A percentile compares a stretch with the other conserved stretches of the same genome.
Conservation (phyloP, 2,113 vertebrate species). For the Callipepla squamata region DNA sequence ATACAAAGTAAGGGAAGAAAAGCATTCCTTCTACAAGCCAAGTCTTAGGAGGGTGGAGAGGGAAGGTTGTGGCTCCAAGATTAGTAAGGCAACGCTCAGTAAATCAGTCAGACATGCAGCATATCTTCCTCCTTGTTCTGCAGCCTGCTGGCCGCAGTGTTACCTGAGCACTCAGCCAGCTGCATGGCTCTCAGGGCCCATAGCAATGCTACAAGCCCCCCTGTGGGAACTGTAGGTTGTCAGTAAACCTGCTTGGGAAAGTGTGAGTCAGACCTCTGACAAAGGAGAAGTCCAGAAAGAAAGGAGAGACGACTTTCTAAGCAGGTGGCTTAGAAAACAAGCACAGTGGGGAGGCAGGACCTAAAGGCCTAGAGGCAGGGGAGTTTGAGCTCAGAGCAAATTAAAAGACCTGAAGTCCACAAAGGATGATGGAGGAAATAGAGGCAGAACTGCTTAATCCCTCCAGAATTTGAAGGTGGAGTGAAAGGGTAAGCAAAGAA, state of each 20-base stretch:
- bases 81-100: not conserved
- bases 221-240: constrained; percentile 7
- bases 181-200: not conserved
- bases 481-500: not conserved
- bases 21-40: not conserved
- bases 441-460: not conserved
- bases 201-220: not conserved
- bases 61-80: not conserved
- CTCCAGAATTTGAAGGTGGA: not conserved
- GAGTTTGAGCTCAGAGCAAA: not conserved
- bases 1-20: not conserved
- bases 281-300: not conserved
- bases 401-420: not conserved
- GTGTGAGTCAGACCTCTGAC: not conserved
- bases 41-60: constrained; percentile 5
- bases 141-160: not conserved
- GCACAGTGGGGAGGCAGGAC: not conserved
- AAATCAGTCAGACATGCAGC: not conserved
- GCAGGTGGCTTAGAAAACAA: not conserved
- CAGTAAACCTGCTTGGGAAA: constrained; percentile 23
- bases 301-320: accelerated
- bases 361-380: not conserved
- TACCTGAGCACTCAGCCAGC: not conserved
- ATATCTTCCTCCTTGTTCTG: not conserved
- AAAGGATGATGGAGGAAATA: not conserved